Percentiles rank a stretch among this genome's conserved stretches.
Evolutionary conservation across 1,140 invertebrate species (phyloP).

Genomic region (Drosophila pectinifera): DNA sequence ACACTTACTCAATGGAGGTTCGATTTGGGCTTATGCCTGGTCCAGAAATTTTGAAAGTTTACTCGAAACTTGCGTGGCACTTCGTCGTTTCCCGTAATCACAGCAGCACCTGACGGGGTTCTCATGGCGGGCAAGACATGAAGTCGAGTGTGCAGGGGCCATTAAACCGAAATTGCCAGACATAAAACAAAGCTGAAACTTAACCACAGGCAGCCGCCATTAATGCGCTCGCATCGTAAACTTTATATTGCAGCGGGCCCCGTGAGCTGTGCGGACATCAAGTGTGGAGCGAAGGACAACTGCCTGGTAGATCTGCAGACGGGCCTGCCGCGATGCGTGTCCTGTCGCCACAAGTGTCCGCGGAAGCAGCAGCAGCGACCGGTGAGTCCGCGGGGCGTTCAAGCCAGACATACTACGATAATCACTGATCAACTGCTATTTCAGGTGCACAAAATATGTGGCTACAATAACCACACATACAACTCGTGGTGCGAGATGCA

Average conservation of each 20-base stretch:
- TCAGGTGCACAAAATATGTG: slow-evolving; percentile 88
- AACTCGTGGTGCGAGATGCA: slow-evolving; percentile 95
- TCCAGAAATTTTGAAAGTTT: slow-evolving; percentile 9
- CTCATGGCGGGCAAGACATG: slow-evolving; percentile 42
- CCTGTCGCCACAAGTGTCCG: slow-evolving; percentile 87
- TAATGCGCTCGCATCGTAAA: slow-evolving; percentile 64
- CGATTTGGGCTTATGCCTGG: not conserved
- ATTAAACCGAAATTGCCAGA: slow-evolving; percentile 69
- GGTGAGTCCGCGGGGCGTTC: slow-evolving; percentile 35
- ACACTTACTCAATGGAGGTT: not conserved
- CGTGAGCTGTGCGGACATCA: slow-evolving; percentile 90
- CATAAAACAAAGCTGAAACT: slow-evolving; percentile 54
- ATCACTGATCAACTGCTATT: slow-evolving; percentile 22
- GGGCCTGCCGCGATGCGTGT: slow-evolving; percentile 91
- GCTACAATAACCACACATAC: slow-evolving; percentile 93
- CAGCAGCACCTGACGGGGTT: slow-evolving; percentile 60
- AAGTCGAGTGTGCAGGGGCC: slow-evolving; percentile 27
- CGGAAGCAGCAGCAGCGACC: slow-evolving; percentile 72
- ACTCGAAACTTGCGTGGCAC: not conserved
- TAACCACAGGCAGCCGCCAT: slow-evolving; percentile 46
- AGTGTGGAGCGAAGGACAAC: slow-evolving; percentile 90
- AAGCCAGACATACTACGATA: not conserved
- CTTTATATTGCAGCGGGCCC: slow-evolving; percentile 86
- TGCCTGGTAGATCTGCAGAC: slow-evolving; percentile 91
- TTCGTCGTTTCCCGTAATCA: slow-evolving; percentile 11